Evolutionary conservation across 2,113 vertebrate genomes (phyloP).

Genomic region (Corythornis madagascariensis): DNA sequence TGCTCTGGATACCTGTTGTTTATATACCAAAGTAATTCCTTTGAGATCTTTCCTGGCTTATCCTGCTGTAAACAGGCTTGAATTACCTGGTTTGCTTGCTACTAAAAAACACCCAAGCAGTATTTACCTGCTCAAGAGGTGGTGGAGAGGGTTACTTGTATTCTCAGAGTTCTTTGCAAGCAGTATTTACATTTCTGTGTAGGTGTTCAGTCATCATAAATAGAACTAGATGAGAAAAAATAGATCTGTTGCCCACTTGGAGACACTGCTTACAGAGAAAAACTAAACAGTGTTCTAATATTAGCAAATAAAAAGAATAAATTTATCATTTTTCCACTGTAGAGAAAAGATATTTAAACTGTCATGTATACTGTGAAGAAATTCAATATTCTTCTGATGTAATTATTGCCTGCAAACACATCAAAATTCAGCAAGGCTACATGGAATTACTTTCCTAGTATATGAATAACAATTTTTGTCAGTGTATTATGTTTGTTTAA

Average conservation of each 20-base stretch:
- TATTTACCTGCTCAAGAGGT: neutral
- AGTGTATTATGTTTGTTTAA: neutral
- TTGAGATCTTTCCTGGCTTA: neutral
- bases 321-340: neutral
- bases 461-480: neutral
- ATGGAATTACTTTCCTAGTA: constrained; percentile 8
- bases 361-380: neutral
- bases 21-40: neutral
- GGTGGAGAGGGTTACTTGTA: neutral
- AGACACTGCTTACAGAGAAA: neutral
- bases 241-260: neutral
- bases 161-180: neutral
- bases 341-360: neutral
- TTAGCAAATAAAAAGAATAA: neutral
- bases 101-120: neutral
- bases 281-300: neutral
- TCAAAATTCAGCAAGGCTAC: neutral
- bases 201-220: neutral
- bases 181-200: neutral
- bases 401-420: neutral
- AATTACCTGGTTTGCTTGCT: neutral
- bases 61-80: neutral
- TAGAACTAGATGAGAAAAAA: neutral
- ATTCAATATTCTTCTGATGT: neutral
- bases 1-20: neutral